phyloP scores from a whole-genome alignment of 2,888 invertebrate species.

The Halictus ligatus region DNA sequence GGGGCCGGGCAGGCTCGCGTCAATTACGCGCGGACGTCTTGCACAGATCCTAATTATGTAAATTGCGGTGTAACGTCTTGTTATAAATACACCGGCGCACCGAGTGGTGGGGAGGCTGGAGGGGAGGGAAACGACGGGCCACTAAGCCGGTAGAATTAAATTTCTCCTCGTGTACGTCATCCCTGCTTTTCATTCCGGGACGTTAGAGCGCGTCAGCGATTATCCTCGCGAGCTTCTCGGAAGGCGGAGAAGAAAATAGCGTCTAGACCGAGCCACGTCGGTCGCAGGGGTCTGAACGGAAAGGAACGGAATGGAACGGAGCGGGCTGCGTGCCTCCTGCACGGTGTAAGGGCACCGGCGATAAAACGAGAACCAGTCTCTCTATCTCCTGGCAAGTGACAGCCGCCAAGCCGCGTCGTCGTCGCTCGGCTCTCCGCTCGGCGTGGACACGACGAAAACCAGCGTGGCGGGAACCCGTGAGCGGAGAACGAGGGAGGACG shows the following conservation, averaged over 20 bases:
- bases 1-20: background rate
- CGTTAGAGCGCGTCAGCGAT: slow-evolving; percentile 49
- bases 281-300: background rate
- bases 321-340: slow-evolving; percentile 8
- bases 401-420: slow-evolving; percentile 45
- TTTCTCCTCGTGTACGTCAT: slow-evolving; percentile 49
- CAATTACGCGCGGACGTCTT: slow-evolving; percentile 25
- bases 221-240: slow-evolving; percentile 49
- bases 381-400: slow-evolving; percentile 62
- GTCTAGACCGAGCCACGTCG: slow-evolving; percentile 26
- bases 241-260: slow-evolving; percentile 47
- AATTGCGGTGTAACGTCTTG: slow-evolving; percentile 45
- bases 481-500: background rate
- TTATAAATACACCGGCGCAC: slow-evolving; percentile 45
- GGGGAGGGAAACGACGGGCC: background rate
- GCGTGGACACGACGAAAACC: slow-evolving; percentile 40
- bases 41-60: slow-evolving; percentile 51
- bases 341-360: slow-evolving; percentile 37
- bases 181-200: slow-evolving; percentile 50
- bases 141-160: slow-evolving; percentile 31
- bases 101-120: background rate
- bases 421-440: background rate
- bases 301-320: background rate
- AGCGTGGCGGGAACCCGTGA: slow-evolving; percentile 20
- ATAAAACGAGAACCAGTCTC: slow-evolving; percentile 65